phyloP scores from a whole-genome alignment of 1,140 invertebrate species.

The Magallana gigas region DNA sequence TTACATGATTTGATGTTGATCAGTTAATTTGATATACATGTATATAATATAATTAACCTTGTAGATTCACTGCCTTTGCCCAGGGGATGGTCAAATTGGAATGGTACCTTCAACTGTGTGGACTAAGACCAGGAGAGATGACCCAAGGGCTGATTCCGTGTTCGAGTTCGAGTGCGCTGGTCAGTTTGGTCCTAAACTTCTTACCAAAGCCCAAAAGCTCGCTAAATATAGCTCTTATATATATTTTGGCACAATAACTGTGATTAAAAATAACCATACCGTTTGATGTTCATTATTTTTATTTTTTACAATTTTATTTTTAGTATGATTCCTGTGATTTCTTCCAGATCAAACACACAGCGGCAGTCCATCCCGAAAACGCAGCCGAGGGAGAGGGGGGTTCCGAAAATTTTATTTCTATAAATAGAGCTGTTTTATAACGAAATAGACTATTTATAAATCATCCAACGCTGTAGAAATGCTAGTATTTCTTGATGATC shows the following conservation, averaged over 20 bases:
- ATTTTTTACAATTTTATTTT: too few species aligned
- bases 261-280: too few species aligned
- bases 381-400: neutral
- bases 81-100: conserved; percentile 23
- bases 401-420: conserved; percentile 22
- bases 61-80: conserved; percentile 31
- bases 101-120: neutral
- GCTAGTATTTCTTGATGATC: neutral
- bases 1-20: too few species aligned
- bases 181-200: neutral
- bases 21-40: too few species aligned
- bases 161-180: conserved; percentile 28
- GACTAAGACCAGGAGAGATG: neutral
- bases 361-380: neutral
- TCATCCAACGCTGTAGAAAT: neutral
- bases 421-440: neutral
- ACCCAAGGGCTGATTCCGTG: conserved; percentile 25
- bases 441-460: neutral
- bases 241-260: too few species aligned
- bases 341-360: neutral
- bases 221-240: too few species aligned
- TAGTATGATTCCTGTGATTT: neutral
- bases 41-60: neutral
- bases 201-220: too few species aligned
- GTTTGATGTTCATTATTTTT: too few species aligned